phyloP scores from a whole-genome alignment of 1,140 invertebrate species.

The Pemphigus obesinymphae region DNA sequence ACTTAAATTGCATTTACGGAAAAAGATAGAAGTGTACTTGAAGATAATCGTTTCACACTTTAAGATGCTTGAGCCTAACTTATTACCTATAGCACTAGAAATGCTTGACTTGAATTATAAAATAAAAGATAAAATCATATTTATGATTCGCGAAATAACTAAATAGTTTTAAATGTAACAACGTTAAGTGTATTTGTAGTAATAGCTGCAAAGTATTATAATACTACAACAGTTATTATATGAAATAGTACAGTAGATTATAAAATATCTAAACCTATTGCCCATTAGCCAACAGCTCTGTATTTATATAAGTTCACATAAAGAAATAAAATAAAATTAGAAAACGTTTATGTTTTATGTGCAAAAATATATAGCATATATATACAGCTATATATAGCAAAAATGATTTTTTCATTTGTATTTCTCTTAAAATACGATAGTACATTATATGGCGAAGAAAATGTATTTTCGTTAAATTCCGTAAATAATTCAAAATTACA shows the following conservation, averaged over 20 bases:
- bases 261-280: neutral
- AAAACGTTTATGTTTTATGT: neutral
- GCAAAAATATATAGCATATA: neutral
- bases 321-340: neutral
- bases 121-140: conserved; percentile 3
- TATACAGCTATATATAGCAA: too few relatives aligned
- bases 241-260: neutral
- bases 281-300: neutral
- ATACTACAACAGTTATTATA: neutral
- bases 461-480: neutral
- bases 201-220: neutral
- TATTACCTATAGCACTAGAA: neutral
- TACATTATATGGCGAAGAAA: neutral
- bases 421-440: neutral
- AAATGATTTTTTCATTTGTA: neutral
- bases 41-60: neutral
- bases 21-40: neutral
- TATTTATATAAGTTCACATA: neutral
- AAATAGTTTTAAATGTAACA: neutral
- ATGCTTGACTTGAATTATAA: neutral
- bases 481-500: neutral
- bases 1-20: too few relatives aligned
- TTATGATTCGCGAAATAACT: neutral
- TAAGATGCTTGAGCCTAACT: too few relatives aligned
- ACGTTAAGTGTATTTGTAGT: neutral